These are phyloP conservation scores for Syrrhaptes paradoxus DNA, from an alignment of 2,113 vertebrate genomes.

Conservation along the genomic window DNA sequence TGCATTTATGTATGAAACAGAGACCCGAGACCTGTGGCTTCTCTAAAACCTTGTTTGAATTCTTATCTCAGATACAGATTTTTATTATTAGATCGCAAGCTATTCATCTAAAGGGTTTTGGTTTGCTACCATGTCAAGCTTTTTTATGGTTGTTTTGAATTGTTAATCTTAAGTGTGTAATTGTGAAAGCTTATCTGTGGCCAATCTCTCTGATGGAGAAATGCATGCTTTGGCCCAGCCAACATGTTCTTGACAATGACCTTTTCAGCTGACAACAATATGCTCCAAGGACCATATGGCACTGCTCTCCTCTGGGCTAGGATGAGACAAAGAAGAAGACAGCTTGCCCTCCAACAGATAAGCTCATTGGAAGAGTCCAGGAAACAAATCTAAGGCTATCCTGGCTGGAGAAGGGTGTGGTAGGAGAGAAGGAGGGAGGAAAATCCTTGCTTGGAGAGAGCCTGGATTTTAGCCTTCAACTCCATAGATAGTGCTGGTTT, in stretches of 20 bases:
- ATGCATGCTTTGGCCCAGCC: background rate
- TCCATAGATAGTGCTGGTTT: background rate
- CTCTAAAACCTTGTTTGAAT: conserved; percentile 3
- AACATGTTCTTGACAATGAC: background rate
- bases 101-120: background rate
- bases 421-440: background rate
- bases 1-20: conserved; percentile 26
- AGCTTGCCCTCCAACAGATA: background rate
- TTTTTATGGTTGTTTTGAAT: background rate
- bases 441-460: background rate
- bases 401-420: background rate
- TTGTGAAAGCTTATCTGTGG: background rate
- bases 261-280: background rate
- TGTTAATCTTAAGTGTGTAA: background rate
- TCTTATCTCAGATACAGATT: conserved; percentile 8
- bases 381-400: background rate
- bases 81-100: background rate
- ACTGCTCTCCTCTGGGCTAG: background rate
- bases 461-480: background rate
- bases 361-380: background rate
- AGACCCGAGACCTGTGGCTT: background rate
- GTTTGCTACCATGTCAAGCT: background rate
- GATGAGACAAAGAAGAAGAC: background rate
- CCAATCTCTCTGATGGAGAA: background rate
- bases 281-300: background rate